Conservation (phyloP, 2,797 vertebrate species). For the Melanotaenia trifasciata region DNA sequence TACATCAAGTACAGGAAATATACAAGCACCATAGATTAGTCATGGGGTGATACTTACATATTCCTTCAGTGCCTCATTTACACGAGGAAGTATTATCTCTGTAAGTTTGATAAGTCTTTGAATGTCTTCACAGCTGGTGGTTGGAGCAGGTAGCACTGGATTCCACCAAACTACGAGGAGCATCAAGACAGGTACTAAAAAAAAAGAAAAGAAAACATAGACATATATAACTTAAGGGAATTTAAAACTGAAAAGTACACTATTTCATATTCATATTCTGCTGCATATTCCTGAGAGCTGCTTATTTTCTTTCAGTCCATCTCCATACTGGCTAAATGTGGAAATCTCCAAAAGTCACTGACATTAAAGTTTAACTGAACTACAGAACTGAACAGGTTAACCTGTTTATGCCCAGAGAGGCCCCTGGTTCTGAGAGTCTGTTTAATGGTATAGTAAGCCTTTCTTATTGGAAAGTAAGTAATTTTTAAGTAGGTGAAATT, state of each 20-base stretch:
- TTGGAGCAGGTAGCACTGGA: neutral
- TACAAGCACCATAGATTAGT: neutral
- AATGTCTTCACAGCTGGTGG: rapidly evolving
- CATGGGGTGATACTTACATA: conserved; percentile 58
- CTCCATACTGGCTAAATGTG: neutral
- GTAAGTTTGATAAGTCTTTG: rapidly evolving
- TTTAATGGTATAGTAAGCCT: neutral
- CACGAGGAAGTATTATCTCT: rapidly evolving
- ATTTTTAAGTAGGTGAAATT: neutral
- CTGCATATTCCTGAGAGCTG: neutral
- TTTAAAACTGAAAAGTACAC: neutral
- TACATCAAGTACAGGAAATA: neutral
- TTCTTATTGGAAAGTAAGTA: neutral
- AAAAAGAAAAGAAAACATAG: neutral
- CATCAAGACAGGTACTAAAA: conserved; percentile 42
- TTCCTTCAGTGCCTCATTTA: rapidly evolving
- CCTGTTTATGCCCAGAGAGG: too few relatives aligned
- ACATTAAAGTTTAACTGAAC: neutral
- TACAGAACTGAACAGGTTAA: neutral
- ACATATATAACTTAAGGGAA: neutral
- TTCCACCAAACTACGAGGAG: conserved; percentile 30
- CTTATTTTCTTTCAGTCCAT: neutral
- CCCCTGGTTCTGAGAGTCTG: neutral
- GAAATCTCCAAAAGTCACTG: neutral
- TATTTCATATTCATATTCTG: neutral